Base-by-base conservation (phyloP, 2,113 vertebrate species). In the Cervus canadensis region DNA sequence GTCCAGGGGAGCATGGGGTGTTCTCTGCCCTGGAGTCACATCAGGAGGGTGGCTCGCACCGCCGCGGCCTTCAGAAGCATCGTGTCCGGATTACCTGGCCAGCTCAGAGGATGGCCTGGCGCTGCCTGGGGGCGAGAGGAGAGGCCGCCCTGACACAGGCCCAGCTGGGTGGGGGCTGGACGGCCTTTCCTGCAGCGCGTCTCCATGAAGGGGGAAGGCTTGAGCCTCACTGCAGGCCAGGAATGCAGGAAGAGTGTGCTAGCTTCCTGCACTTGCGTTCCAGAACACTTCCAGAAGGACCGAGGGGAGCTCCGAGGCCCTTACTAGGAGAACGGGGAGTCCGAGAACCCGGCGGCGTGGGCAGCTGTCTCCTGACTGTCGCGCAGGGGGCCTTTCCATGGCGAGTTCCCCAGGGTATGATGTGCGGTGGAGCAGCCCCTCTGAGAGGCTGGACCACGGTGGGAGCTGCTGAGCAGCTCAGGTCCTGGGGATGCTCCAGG, bases 1-100 rank as follows among this genome's bases (percentile, higher is more conserved):
- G 99, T 99, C 92, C 99, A 99, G 97, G 99, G 99, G 99, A 99
- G 99, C 98, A 99, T 99, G 99, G 99, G 26, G 17, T 99, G 99
- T 99, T 67, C 99, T 99, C 98, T 84, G 54, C 99, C 99, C 40
- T 99, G 99, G 87, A 99, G 99, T 98, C 99, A 99, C 97, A 99
- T 99, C 98, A 99, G 99, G 94, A 99, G 99, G 48, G 99, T 99
- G 98, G 99, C 99, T 3, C 99, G 99, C 97, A 99, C 99, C 19
- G 99, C 99, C 97, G 99, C 99, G 94, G 99, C 99, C 98, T 99
- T 99, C 98, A 99, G 99, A 99, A 99, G 99, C 99, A 99, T 99
- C 98, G 99, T 99, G 97, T 99, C 99, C 96, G 99, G 99, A 99
- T 98, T 79, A 26, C 99, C 99, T 98, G 99, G 99, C 52, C 99